phyloP scores from a whole-genome alignment of 2,888 invertebrate species.

The Galeruca laticollis region DNA sequence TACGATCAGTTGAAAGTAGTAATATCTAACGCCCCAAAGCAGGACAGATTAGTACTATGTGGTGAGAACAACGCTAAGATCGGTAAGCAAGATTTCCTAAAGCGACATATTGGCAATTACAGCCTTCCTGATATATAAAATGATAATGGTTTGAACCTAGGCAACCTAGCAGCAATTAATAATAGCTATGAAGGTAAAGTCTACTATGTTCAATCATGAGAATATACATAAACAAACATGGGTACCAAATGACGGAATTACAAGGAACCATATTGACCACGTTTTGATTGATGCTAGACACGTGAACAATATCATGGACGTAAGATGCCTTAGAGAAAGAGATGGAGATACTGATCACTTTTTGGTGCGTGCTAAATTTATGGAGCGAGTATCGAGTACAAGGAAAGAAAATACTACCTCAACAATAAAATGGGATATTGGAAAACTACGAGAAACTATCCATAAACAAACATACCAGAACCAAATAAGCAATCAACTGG shows the following conservation, averaged over 20 bases:
- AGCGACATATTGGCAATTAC: too few relatives aligned
- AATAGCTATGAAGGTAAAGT: slow-evolving; percentile 1
- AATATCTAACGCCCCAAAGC: slow-evolving; percentile 4
- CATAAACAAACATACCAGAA: slow-evolving; percentile 1
- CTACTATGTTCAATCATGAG: slow-evolving; percentile 8
- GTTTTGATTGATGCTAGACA: not conserved
- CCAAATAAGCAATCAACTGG: slow-evolving; percentile 14
- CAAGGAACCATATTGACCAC: not conserved
- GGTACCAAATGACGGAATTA: not conserved
- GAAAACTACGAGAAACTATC: slow-evolving; percentile 12
- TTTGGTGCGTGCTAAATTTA: not conserved
- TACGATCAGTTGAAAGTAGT: slow-evolving; percentile 11
- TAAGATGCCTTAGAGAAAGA: not conserved
- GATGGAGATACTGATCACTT: too few relatives aligned
- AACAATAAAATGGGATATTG: too few relatives aligned
- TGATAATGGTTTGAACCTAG: too few relatives aligned
- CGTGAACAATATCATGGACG: not conserved
- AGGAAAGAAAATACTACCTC: too few relatives aligned
- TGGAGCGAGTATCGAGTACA: too few relatives aligned
- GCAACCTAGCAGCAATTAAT: not conserved
- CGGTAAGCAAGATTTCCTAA: too few relatives aligned
- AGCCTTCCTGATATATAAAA: too few relatives aligned
- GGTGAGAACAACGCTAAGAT: too few relatives aligned
- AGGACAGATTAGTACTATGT: too few relatives aligned
- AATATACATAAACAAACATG: not conserved